Percentiles rank a stretch among this genome's conserved stretches.
These are phyloP conservation scores for Chlorocebus sabaeus DNA, from an alignment of 2,113 vertebrate species.

Conservation along the genomic window DNA sequence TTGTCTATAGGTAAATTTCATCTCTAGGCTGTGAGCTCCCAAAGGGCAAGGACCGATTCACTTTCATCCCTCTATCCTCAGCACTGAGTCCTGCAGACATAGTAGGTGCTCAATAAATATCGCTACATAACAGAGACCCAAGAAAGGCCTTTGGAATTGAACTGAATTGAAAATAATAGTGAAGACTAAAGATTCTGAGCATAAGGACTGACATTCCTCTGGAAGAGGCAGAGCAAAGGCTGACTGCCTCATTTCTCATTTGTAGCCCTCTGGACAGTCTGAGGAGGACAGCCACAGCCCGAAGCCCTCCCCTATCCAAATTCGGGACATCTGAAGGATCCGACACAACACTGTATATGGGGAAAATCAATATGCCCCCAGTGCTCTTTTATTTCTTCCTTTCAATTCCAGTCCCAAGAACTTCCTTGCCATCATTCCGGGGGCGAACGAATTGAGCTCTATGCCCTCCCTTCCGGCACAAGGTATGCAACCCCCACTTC, in stretches of 20 bases:
- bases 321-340: not conserved
- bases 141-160: not conserved
- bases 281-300: not conserved
- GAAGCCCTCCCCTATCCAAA: not conserved
- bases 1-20: not conserved
- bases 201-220: not conserved
- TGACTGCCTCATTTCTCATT: not conserved
- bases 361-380: not conserved
- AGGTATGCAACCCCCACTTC: not conserved
- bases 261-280: not conserved
- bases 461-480: not conserved
- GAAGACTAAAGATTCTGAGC: not conserved
- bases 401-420: not conserved
- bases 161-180: not conserved
- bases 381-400: not conserved
- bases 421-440: not conserved
- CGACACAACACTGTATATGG: not conserved
- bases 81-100: rapidly evolving
- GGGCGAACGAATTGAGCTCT: not conserved
- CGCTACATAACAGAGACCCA: not conserved
- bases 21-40: not conserved
- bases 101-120: not conserved
- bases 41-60: not conserved
- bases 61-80: not conserved
- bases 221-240: not conserved